These are phyloP conservation scores for Cantharis flavilabris DNA, from an alignment of 2,888 invertebrate genomes.

Conservation along the genomic window DNA sequence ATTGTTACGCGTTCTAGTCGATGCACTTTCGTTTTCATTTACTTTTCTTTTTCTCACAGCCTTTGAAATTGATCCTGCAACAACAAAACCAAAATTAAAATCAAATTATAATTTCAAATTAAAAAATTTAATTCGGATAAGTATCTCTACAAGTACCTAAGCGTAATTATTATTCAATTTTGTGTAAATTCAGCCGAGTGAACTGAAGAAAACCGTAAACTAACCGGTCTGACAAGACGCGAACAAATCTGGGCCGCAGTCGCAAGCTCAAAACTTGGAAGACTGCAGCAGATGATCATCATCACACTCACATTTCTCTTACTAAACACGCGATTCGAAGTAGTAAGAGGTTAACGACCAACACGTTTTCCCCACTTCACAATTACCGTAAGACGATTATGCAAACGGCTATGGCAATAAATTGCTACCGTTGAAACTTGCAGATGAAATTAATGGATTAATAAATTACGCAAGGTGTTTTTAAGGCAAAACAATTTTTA, in stretches of 20 bases:
- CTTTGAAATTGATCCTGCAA: conserved; percentile 41
- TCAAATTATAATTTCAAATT: background rate
- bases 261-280: conserved; percentile 38
- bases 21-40: conserved; percentile 47
- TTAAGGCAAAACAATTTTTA: background rate
- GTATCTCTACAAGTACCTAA: background rate
- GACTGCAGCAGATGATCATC: conserved; percentile 30
- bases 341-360: conserved; percentile 39
- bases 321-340: conserved; percentile 37
- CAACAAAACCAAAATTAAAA: conserved; percentile 22
- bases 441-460: conserved; percentile 6
- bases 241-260: conserved; percentile 42
- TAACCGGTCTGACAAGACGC: conserved; percentile 29
- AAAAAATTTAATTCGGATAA: too few relatives aligned
- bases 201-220: conserved; percentile 30
- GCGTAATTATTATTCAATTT: background rate
- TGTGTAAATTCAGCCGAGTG: background rate
- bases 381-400: conserved; percentile 35
- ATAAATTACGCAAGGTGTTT: background rate
- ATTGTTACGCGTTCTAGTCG: conserved; percentile 39
- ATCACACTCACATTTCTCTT: conserved; percentile 38
- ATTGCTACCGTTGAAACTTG: conserved; percentile 17
- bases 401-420: conserved; percentile 34
- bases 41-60: conserved; percentile 48
- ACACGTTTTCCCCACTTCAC: conserved; percentile 26